Base-by-base conservation (phyloP, 2,888 invertebrate species). In the Torymus auratus region DNA sequence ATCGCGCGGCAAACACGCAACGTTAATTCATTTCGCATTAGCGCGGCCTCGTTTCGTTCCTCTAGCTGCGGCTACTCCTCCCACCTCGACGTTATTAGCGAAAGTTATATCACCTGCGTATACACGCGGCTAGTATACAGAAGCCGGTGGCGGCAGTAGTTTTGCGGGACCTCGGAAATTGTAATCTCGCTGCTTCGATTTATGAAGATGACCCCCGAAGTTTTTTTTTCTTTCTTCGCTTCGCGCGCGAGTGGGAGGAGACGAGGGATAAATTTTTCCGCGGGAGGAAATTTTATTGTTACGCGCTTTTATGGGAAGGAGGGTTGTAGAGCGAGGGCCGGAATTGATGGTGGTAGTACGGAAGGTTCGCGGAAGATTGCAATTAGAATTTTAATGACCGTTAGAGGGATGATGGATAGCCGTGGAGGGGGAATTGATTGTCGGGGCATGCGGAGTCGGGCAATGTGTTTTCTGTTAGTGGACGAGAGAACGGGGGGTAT, bases 61-160 rank as follows among this genome's bases (percentile, higher is more conserved):
- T 78, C 60, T 56, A 10, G 41, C 41, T 41, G 41, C 41, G 5
- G 41, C 7, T 41, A 41, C 7, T 41, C 41, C 52, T 23, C 55
- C 62, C 58, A 68, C 73, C 74, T 83, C 84, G 84, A 84, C 78
- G 79, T 81, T 83, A 84, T 83, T 83, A 83, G 81, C 64, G 80
- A 69, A 81, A 79, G 65, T 75, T 67, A 75, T 67, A 67, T 50
- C n/a, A 13, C 20, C 73, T n/a, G n/a, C 23, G 41, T 41, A 7
- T 41, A 41, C 41, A 41, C 41, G 1, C 41, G 1, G 41, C 7
- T 41, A 41, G 41, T 41, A 7, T 41, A 41, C 41, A 41, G n/a
- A n/a, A n/a, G 20, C 20, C 20, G 2, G 20, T 2, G 20, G 20
- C 20, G 20, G 20, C 20, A 20, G 41, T 41, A 41, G 41, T 41